These are phyloP conservation scores for Melolontha melolontha DNA, from an alignment of 2,888 invertebrate species.

Conservation along the genomic window DNA sequence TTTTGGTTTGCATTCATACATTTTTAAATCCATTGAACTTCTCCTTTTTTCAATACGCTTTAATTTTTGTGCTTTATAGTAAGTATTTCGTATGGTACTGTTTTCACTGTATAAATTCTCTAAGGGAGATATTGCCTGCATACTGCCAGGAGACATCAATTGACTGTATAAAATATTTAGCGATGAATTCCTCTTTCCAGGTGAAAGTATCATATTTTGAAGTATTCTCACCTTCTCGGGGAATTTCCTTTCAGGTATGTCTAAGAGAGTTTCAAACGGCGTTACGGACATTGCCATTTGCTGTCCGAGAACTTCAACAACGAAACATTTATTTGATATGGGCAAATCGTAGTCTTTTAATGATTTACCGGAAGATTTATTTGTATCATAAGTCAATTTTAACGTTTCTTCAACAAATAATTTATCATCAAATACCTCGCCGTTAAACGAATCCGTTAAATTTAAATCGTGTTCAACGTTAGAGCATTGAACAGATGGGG, in stretches of 20 bases:
- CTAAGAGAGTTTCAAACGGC: slow-evolving; percentile 50
- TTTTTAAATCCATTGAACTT: slow-evolving; percentile 28
- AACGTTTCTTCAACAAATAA: slow-evolving; percentile 42
- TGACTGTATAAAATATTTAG: slow-evolving; percentile 31
- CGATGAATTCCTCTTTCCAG: slow-evolving; percentile 15
- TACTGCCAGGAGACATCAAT: background rate
- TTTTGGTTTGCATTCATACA: background rate
- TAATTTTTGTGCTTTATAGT: slow-evolving; percentile 2
- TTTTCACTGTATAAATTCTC: slow-evolving; percentile 41
- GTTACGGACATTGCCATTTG: slow-evolving; percentile 52
- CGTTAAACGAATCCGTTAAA: slow-evolving; percentile 36
- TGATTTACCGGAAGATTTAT: slow-evolving; percentile 38
- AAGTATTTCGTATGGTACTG: background rate
- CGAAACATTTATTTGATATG: slow-evolving; percentile 49
- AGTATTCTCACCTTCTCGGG: slow-evolving; percentile 41
- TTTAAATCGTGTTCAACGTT: slow-evolving; percentile 30
- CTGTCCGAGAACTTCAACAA: slow-evolving; percentile 55
- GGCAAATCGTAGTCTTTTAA: slow-evolving; percentile 51
- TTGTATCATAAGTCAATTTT: slow-evolving; percentile 44
- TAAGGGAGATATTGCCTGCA: slow-evolving; percentile 33
- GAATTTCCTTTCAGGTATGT: slow-evolving; percentile 44
- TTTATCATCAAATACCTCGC: slow-evolving; percentile 43
- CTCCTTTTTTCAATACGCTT: slow-evolving; percentile 16
- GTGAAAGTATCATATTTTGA: slow-evolving; percentile 13
- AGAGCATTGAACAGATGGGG: background rate